Conservation (phyloP, 1,140 invertebrate species). For the fruit fly (Drosophila melanogaster) region Release_6_plus_ISO1_MT NT_033777.3:23565501-23566000, state of each 20-base stretch:
- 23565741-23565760: conserved; percentile 57
- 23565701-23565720: conserved; percentile 81
- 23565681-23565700: conserved; percentile 75
- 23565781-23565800: conserved; percentile 2
- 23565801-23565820: not conserved
- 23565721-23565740: conserved; percentile 74
- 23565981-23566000: too few species aligned
- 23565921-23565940: too few species aligned
- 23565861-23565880: not conserved
- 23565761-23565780: conserved; percentile 50
- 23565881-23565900: too few species aligned
- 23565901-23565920: too few species aligned
- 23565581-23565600: conserved; percentile 54
- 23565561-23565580: conserved; percentile 60
- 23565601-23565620: conserved; percentile 18
- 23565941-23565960: too few species aligned
- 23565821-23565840: not conserved
- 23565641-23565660: not conserved
- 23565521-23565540: conserved; percentile 42
- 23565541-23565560: conserved; percentile 52
- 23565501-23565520: conserved; percentile 44
- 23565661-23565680: conserved; percentile 55
- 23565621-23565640: conserved; percentile 1
- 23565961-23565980: too few species aligned
- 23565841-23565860: not conserved